A percentile compares a stretch with the other conserved stretches of the same genome.
Conservation (phyloP, 2,797 vertebrate species). For the Spinibarbus caldwelli region DNA sequence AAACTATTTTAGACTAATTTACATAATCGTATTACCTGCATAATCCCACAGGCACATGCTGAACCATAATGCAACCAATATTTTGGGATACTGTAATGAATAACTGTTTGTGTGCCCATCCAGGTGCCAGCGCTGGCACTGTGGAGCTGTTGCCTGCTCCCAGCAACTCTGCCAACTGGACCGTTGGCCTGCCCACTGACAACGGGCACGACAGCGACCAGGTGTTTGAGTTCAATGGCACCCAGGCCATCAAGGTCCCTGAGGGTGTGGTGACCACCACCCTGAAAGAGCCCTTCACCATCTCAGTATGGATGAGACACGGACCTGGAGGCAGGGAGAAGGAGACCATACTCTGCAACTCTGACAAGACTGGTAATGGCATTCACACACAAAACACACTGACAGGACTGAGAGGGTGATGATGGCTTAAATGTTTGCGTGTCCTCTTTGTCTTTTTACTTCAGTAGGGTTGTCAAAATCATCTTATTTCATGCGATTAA, state of each 20-base stretch:
- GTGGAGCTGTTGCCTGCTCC: slow-evolving; percentile 93
- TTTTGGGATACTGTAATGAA: not conserved
- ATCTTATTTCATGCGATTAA: not conserved
- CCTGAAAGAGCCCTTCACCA: slow-evolving; percentile 90
- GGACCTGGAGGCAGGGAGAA: slow-evolving; percentile 91
- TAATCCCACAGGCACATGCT: not conserved
- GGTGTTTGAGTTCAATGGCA: slow-evolving; percentile 98
- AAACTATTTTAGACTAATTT: not conserved
- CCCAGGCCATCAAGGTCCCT: slow-evolving; percentile 91
- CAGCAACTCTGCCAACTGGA: slow-evolving; percentile 91
- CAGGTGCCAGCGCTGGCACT: slow-evolving; percentile 88
- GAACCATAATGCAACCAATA: not conserved
- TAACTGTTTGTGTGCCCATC: slow-evolving; percentile 31
- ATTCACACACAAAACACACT: not conserved
- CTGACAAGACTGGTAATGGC: slow-evolving; percentile 90
- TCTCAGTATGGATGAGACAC: slow-evolving; percentile 97
- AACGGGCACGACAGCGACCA: slow-evolving; percentile 98
- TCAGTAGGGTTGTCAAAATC: not conserved
- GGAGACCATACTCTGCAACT: slow-evolving; percentile 95
- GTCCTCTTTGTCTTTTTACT: not conserved
- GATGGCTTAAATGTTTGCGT: not conserved
- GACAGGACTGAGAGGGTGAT: not conserved
- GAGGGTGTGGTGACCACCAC: slow-evolving; percentile 85
- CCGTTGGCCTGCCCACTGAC: slow-evolving; percentile 89
- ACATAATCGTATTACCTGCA: slow-evolving; percentile 21